Conservation (phyloP, 1,140 invertebrate genomes). For the Drosophila lini region DNA sequence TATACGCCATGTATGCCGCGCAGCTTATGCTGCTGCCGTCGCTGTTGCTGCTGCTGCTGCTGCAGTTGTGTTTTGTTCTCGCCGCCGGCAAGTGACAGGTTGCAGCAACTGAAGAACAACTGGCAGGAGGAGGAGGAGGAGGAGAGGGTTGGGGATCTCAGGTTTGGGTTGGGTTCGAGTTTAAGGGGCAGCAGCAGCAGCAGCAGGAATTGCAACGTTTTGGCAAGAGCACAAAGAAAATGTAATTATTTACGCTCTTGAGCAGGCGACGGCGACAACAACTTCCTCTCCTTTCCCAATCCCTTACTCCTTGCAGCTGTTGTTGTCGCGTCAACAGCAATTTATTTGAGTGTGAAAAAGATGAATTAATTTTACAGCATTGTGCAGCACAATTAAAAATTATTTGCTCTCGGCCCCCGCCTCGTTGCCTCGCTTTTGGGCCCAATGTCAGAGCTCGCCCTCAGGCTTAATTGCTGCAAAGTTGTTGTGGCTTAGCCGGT, state of each 20-base stretch:
- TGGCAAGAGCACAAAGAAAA: constrained; percentile 81
- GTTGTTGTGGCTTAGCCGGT: constrained; percentile 79
- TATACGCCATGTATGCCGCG: constrained; percentile 62
- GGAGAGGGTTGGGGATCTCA: constrained; percentile 1
- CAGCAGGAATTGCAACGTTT: constrained; percentile 72
- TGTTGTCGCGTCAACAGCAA: constrained; percentile 81
- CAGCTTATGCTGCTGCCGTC: constrained; percentile 31
- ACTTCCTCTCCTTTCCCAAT: constrained; percentile 30
- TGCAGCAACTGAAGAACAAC: constrained; percentile 22
- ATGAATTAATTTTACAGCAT: constrained; percentile 83
- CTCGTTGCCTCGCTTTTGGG: constrained; percentile 8
- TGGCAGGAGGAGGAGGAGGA: neutral
- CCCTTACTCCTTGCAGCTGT: constrained; percentile 12
- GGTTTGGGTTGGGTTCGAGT: constrained; percentile 6
- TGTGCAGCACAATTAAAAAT: constrained; percentile 83
- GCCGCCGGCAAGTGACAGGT: constrained; percentile 66
- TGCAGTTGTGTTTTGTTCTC: constrained; percentile 22
- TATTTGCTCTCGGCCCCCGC: constrained; percentile 65
- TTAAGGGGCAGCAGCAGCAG: constrained; percentile 27
- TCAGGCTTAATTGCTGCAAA: constrained; percentile 79
- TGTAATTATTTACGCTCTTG: constrained; percentile 82
- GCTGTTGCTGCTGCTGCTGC: constrained; percentile 8
- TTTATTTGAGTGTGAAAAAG: constrained; percentile 83
- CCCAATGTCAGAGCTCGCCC: constrained; percentile 64
- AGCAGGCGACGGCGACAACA: constrained; percentile 61